Percentiles rank a stretch among this genome's conserved stretches.
phyloP scores from a whole-genome alignment of 37 sponge, comb jelly and placozoan species.

The Crambe crambe region DNA sequence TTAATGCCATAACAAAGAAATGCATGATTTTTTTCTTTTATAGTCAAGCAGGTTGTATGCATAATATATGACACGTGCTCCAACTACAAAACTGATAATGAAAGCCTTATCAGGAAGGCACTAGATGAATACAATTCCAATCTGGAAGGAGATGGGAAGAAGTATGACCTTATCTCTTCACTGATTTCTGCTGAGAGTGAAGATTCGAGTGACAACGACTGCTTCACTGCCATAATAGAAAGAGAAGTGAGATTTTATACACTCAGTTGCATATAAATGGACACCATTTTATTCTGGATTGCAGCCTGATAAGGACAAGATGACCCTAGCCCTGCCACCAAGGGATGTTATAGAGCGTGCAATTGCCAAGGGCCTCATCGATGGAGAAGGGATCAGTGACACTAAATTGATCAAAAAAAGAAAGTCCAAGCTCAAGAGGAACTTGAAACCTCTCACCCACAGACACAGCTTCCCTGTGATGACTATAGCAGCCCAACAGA shows the following conservation, averaged over 20 bases:
- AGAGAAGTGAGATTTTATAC: slow-evolving; percentile 12
- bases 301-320: not conserved
- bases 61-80: slow-evolving; percentile 33
- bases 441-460: slow-evolving; percentile 15
- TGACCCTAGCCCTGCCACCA: slow-evolving; percentile 12
- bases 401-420: not conserved
- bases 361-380: slow-evolving; percentile 46
- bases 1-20: not conserved
- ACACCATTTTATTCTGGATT: not conserved
- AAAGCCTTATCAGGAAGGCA: not conserved
- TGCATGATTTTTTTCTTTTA: not conserved
- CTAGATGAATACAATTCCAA: slow-evolving; percentile 1
- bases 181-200: not conserved
- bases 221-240: slow-evolving; percentile 20
- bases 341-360: slow-evolving; percentile 54
- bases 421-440: slow-evolving; percentile 17
- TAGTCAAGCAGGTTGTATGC: slow-evolving; percentile 21
- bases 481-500: slow-evolving; percentile 53
- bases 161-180: not conserved
- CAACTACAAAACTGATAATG: slow-evolving; percentile 8
- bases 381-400: slow-evolving; percentile 13
- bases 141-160: not conserved
- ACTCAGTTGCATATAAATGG: not conserved
- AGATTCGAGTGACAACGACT: not conserved
- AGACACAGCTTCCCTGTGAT: slow-evolving; percentile 25